A percentile compares a stretch with the other conserved stretches of the same genome.
These are phyloP conservation scores for Scaptomyza polygonia DNA, from an alignment of 2,888 invertebrate species.

Conservation along the genomic window DNA sequence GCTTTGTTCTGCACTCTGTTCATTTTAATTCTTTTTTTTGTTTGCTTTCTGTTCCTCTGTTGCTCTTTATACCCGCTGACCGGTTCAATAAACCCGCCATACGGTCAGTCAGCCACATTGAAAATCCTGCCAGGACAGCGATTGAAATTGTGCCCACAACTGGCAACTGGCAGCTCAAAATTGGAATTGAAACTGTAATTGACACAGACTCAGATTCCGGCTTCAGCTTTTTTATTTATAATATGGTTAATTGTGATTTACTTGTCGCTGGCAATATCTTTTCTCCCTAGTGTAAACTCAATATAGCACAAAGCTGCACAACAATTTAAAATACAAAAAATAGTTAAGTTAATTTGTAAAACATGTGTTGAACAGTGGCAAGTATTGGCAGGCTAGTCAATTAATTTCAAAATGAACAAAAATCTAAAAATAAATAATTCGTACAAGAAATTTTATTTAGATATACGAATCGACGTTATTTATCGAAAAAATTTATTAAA, in stretches of 20 bases:
- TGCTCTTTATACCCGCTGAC: slow-evolving; percentile 12
- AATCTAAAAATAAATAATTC: too few species aligned
- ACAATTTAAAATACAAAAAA: too few species aligned
- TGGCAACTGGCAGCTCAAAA: slow-evolving; percentile 17
- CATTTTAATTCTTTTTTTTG: too few species aligned
- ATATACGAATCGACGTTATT: too few species aligned
- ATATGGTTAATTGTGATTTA: slow-evolving; percentile 66
- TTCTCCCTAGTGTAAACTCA: slow-evolving; percentile 5
- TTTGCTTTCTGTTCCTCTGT: background rate
- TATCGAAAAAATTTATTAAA: too few species aligned
- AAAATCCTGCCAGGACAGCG: slow-evolving; percentile 8
- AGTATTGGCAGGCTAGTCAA: background rate
- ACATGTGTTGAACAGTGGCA: too few species aligned
- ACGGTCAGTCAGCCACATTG: slow-evolving; percentile 44
- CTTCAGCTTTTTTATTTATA: slow-evolving; percentile 54
- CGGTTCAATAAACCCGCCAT: slow-evolving; percentile 69
- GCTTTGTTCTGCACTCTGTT: slow-evolving; percentile 31
- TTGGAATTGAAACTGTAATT: background rate
- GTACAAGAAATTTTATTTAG: too few species aligned
- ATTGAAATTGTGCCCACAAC: slow-evolving; percentile 22
- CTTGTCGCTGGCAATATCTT: slow-evolving; percentile 29
- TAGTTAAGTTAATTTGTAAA: too few species aligned
- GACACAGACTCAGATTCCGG: background rate
- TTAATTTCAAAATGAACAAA: slow-evolving; percentile 1
- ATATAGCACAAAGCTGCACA: too few species aligned